Percentiles rank a stretch among this genome's conserved stretches.
Conservation (phyloP, 1,140 invertebrate genomes). For the Notospermus geniculatus region DNA sequence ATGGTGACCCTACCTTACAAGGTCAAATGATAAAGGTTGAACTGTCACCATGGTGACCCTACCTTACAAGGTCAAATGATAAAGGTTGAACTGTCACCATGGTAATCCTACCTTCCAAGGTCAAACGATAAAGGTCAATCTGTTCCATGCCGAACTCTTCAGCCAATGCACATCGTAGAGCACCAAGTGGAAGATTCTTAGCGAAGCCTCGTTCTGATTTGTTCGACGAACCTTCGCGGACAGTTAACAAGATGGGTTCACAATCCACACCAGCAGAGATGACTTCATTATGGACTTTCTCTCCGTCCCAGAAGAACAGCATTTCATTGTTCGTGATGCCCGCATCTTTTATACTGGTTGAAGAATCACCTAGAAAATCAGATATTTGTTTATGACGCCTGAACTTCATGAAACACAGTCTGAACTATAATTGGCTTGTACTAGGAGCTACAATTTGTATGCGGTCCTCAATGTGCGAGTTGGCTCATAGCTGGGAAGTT, state of each 20-base stretch:
- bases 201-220: slow-evolving; percentile 32
- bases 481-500: too few species aligned
- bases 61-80: too few species aligned
- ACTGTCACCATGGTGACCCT: too few species aligned
- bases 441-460: too few species aligned
- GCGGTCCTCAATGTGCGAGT: too few species aligned
- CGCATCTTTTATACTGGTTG: slow-evolving; percentile 24
- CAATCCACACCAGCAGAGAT: slow-evolving; percentile 28
- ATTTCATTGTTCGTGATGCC: slow-evolving; percentile 29
- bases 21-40: too few species aligned
- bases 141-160: not conserved
- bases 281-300: slow-evolving; percentile 26
- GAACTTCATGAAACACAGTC: too few species aligned
- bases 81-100: too few species aligned
- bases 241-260: slow-evolving; percentile 40
- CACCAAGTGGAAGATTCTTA: slow-evolving; percentile 29
- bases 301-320: slow-evolving; percentile 48
- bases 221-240: slow-evolving; percentile 29
- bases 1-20: too few species aligned
- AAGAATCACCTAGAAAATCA: slow-evolving; percentile 29
- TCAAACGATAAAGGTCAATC: not conserved
- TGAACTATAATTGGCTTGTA: too few species aligned
- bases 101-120: too few species aligned
- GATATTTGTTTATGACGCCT: too few species aligned
- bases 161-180: slow-evolving; percentile 21